Conservation (phyloP, 2,797 vertebrate species). For the Aratinga solstitialis region DNA sequence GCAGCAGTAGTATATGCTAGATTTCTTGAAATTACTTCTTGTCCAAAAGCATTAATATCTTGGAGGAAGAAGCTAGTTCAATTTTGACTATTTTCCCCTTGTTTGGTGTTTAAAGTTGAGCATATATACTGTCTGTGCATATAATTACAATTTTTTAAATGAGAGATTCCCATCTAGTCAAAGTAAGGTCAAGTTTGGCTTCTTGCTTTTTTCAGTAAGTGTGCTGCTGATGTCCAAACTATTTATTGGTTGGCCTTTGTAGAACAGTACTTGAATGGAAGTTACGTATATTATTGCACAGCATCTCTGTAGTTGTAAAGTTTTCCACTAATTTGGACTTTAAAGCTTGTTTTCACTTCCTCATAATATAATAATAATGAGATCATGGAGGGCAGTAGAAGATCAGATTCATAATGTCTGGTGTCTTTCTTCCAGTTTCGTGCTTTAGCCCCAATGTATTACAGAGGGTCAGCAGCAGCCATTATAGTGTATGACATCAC, state of each 20-base stretch:
- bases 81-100: not conserved
- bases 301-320: not conserved
- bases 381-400: not conserved
- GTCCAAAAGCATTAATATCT: not conserved
- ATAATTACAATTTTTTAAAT: not conserved
- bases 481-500: constrained; percentile 99
- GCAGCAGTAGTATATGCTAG: not conserved
- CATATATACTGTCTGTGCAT: not conserved
- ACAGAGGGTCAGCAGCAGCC: constrained; percentile 95
- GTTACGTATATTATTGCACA: not conserved
- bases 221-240: not conserved
- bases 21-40: not conserved
- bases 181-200: not conserved
- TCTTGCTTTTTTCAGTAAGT: not conserved
- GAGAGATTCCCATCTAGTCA: not conserved
- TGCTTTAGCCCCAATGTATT: constrained; percentile 98
- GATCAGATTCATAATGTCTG: not conserved
- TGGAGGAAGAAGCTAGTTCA: not conserved
- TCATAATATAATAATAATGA: not conserved
- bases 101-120: not conserved
- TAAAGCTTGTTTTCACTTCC: not conserved
- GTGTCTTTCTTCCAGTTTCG: constrained; percentile 84
- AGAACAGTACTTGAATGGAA: not conserved
- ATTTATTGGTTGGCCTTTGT: not conserved
- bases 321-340: not conserved